phyloP scores from a whole-genome alignment of 2,888 invertebrate species.

The Herminia tarsipennalis region DNA sequence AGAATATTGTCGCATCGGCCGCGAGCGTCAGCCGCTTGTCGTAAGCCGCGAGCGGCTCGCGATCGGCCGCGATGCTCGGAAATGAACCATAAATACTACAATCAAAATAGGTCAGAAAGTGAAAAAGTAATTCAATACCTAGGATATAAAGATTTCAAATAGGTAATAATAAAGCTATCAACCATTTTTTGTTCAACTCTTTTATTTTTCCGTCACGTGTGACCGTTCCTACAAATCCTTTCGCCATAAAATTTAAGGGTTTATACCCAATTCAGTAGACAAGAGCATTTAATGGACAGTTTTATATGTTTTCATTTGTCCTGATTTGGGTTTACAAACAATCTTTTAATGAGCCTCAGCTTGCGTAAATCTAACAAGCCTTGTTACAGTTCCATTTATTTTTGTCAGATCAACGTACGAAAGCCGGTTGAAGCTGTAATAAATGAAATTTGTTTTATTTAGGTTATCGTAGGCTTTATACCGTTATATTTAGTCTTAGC shows the following conservation, averaged over 20 bases:
- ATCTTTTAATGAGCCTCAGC: slow-evolving; percentile 6
- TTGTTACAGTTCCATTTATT: slow-evolving; percentile 6
- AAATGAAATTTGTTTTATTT: slow-evolving; percentile 3
- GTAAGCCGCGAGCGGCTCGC: too few relatives aligned
- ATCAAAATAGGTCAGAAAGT: too few relatives aligned
- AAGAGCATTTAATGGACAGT: neutral
- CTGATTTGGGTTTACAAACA: neutral
- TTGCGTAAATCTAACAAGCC: slow-evolving; percentile 4
- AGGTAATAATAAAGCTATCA: too few relatives aligned
- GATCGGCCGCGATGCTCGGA: too few relatives aligned
- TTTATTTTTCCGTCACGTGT: too few relatives aligned
- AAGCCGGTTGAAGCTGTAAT: neutral
- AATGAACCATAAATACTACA: too few relatives aligned
- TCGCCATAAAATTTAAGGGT: neutral
- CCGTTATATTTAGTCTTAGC: too few relatives aligned
- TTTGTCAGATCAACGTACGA: slow-evolving; percentile 2
- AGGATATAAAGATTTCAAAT: too few relatives aligned
- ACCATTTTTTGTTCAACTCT: too few relatives aligned
- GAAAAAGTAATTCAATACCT: too few relatives aligned
- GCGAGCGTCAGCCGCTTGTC: too few relatives aligned
- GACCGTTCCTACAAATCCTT: neutral
- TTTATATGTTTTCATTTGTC: slow-evolving; percentile 1
- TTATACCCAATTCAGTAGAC: neutral
- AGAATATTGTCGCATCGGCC: too few relatives aligned
- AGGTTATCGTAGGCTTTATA: neutral